Base-by-base conservation (phyloP, 2,888 invertebrate genomes). In the Aricia artaxerxes region DNA sequence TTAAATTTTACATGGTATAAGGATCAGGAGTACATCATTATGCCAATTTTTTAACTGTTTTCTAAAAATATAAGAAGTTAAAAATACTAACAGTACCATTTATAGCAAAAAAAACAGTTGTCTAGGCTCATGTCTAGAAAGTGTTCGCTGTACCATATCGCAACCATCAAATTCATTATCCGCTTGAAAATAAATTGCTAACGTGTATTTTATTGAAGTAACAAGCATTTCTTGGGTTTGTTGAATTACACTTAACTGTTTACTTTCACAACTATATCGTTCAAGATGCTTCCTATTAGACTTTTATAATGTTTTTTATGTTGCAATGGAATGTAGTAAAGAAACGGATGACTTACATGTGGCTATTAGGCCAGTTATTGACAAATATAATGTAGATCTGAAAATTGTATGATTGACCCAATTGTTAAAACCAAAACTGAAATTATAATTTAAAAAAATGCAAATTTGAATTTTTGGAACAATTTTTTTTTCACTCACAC, bases 71-170 rank as follows among this genome's bases (percentile, higher is more conserved):
- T 64, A 64, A 31, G 11, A 64, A 64, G 9, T 64, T 3, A 4
- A 64, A 31, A 64, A 9, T 24, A 24, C 9, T 64, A 64, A 31
- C 64, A 13, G 53, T 75, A 53, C 5, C 31, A 11, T 31, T 0
- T 35, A 44, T 49, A 31, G 49, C 2, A 24, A 76, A 24, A 76
- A 24, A 57, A 35, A 38, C 31, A 40, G 38, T 60, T 40, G 80
- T 78, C 79, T 80, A 81, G 80, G 78, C 44, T 1, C 49, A 13
- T 60, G 44, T 60, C 76, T 83, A 83, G 83, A 84, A 84, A 84
- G 83, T 82, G 82, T 78, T 82, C 82, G 79, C 82, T 83, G 81
- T 83, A 82, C 80, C 83, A 82, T 84, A 82, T 78, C 79, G 80
- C 82, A 82, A 83, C 80, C 81, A 82, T 82, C 80, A 83, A 83